phyloP scores from a whole-genome alignment of 2,113 vertebrate genomes.

The Syngnathus typhle region DNA sequence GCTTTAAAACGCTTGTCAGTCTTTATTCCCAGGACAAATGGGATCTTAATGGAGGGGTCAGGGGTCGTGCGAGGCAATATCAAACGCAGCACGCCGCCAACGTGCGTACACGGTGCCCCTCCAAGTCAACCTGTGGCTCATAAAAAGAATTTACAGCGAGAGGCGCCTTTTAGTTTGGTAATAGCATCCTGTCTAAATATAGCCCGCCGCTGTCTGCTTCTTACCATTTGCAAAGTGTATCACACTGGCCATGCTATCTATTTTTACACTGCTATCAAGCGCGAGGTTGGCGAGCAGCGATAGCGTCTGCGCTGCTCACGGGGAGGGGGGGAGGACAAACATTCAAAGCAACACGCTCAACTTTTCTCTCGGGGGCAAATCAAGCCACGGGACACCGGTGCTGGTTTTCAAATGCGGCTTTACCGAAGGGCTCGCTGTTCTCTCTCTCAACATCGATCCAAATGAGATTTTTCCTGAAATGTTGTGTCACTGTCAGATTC shows the following conservation, averaged over 20 bases:
- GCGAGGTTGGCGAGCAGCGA: slow-evolving; percentile 42
- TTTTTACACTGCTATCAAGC: slow-evolving; percentile 61
- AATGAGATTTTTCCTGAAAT: slow-evolving; percentile 2
- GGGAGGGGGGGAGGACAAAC: slow-evolving; percentile 33
- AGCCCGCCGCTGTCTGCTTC: slow-evolving; percentile 44
- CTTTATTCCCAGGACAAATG: slow-evolving; percentile 1
- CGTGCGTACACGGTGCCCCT: background rate
- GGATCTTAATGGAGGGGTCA: slow-evolving; percentile 4
- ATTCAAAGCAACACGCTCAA: slow-evolving; percentile 27
- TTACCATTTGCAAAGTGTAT: slow-evolving; percentile 51
- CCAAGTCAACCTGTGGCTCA: background rate
- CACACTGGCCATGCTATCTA: slow-evolving; percentile 40
- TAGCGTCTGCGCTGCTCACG: slow-evolving; percentile 24
- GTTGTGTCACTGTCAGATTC: background rate
- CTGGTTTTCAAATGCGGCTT: slow-evolving; percentile 15
- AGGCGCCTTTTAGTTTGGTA: slow-evolving; percentile 13
- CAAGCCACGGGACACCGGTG: slow-evolving; percentile 8
- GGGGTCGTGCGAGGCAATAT: too few species aligned
- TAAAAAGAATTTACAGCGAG: slow-evolving; percentile 38
- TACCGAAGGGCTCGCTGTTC: slow-evolving; percentile 7
- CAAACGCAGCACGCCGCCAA: too few species aligned
- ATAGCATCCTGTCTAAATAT: slow-evolving; percentile 58
- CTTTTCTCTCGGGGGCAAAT: slow-evolving; percentile 22
- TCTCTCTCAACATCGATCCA: slow-evolving; percentile 1
- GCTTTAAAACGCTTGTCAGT: background rate